Percentiles rank a stretch among this genome's conserved stretches.
Evolutionary conservation across 2,888 invertebrate species (phyloP).

Genomic region (Plebejus anna): DNA sequence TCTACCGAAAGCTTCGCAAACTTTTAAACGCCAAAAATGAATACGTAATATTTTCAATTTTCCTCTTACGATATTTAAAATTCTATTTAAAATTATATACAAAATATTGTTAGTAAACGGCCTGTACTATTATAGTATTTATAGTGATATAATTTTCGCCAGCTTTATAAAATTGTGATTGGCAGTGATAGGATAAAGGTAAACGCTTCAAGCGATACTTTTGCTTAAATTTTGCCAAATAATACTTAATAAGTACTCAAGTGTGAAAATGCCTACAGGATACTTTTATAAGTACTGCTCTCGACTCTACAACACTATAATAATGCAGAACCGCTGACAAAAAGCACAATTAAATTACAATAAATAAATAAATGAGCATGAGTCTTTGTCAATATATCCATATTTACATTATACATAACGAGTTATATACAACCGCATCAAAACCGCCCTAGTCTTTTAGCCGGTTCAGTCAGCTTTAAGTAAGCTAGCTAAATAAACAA

Average conservation of each 20-base stretch:
- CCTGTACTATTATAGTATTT: slow-evolving; percentile 6
- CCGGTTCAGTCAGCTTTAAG: slow-evolving; percentile 21
- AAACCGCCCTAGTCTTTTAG: slow-evolving; percentile 28
- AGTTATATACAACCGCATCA: slow-evolving; percentile 26
- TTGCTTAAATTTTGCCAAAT: neutral
- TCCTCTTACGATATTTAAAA: neutral
- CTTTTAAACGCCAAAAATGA: slow-evolving; percentile 21
- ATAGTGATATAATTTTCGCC: neutral
- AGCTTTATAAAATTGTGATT: neutral
- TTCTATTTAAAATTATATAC: slow-evolving; percentile 27
- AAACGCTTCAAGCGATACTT: neutral
- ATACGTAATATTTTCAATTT: neutral
- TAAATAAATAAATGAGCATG: slow-evolving; percentile 27
- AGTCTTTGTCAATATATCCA: slow-evolving; percentile 26
- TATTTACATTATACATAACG: slow-evolving; percentile 28
- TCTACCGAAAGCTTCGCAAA: neutral
- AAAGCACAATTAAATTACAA: slow-evolving; percentile 25
- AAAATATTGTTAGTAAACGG: slow-evolving; percentile 16
- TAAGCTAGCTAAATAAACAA: slow-evolving; percentile 24
- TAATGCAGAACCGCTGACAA: slow-evolving; percentile 4
- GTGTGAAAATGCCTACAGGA: neutral
- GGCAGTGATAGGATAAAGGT: slow-evolving; percentile 9
- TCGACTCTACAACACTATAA: neutral
- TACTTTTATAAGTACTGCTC: slow-evolving; percentile 7
- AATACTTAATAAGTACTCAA: neutral